These are phyloP conservation scores for Diuraphis noxia DNA, from an alignment of 1,140 invertebrate genomes.

Conservation along the genomic window DNA sequence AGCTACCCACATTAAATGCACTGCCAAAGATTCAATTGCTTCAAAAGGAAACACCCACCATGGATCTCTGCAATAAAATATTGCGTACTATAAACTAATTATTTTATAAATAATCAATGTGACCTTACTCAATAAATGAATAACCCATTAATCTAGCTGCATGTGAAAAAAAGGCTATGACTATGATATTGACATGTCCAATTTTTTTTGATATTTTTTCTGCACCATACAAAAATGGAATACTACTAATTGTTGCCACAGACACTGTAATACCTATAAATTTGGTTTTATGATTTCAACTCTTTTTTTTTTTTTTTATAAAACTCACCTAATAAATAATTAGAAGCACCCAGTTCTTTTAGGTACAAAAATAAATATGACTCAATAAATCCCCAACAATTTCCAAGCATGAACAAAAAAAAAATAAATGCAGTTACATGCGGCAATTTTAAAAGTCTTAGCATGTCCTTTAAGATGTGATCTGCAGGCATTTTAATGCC, in stretches of 20 bases:
- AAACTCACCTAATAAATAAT: conserved; percentile 74
- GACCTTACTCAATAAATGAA: conserved; percentile 77
- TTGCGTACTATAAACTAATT: neutral
- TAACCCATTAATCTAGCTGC: conserved; percentile 77
- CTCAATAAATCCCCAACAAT: conserved; percentile 83
- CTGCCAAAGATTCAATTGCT: conserved; percentile 80
- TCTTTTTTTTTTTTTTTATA: conserved; percentile 5
- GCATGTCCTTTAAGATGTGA: conserved; percentile 70
- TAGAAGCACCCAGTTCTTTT: conserved; percentile 76
- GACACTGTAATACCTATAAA: conserved; percentile 74
- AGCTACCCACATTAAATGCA: conserved; percentile 87
- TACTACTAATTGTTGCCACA: conserved; percentile 76
- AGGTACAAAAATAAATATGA: conserved; percentile 83
- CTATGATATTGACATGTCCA: conserved; percentile 80
- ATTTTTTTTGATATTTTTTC: conserved; percentile 78
- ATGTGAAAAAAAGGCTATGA: conserved; percentile 79
- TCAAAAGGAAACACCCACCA: conserved; percentile 87
- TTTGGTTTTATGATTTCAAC: conserved; percentile 48
- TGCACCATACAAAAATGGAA: conserved; percentile 79
- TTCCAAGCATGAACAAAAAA: conserved; percentile 76
- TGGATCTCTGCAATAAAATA: conserved; percentile 67
- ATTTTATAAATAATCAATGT: neutral
- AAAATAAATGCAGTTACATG: conserved; percentile 76
- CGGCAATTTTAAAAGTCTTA: conserved; percentile 73
- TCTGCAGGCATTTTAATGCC: conserved; percentile 73